Conservation (phyloP, 1,140 invertebrate species). For the Anoplolepis gracilipes region DNA sequence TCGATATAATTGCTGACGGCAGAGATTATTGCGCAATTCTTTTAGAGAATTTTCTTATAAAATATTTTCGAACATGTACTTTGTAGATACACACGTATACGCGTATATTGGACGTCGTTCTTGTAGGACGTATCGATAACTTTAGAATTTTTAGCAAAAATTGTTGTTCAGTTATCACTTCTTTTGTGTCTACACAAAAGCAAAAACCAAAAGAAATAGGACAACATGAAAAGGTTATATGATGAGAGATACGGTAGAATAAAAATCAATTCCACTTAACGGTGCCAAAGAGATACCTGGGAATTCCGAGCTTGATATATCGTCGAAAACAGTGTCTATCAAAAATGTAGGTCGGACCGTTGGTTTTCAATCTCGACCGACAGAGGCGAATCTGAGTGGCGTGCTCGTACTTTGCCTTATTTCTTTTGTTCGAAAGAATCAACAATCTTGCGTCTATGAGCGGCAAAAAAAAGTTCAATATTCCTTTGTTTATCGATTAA, state of each 20-base stretch:
- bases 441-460: neutral
- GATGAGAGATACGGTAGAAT: neutral
- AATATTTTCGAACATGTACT: too few species aligned
- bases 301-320: slow-evolving; percentile 44
- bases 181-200: neutral
- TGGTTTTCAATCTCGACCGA: slow-evolving; percentile 39
- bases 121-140: neutral
- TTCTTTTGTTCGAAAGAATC: neutral
- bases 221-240: slow-evolving; percentile 5
- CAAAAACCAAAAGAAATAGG: slow-evolving; percentile 16
- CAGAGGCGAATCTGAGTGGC: slow-evolving; percentile 22
- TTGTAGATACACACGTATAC: neutral
- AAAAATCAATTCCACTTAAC: slow-evolving; percentile 53
- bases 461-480: neutral
- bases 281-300: neutral
- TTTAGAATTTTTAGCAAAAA: slow-evolving; percentile 14
- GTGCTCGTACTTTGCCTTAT: neutral
- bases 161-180: neutral
- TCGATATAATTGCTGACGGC: neutral
- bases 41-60: too few species aligned
- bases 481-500: neutral
- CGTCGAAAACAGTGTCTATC: slow-evolving; percentile 37
- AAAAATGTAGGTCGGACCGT: slow-evolving; percentile 47
- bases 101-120: too few species aligned
- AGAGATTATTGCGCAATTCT: too few species aligned